phyloP scores from a whole-genome alignment of 2,888 invertebrate species.

The Myopa testacea region DNA sequence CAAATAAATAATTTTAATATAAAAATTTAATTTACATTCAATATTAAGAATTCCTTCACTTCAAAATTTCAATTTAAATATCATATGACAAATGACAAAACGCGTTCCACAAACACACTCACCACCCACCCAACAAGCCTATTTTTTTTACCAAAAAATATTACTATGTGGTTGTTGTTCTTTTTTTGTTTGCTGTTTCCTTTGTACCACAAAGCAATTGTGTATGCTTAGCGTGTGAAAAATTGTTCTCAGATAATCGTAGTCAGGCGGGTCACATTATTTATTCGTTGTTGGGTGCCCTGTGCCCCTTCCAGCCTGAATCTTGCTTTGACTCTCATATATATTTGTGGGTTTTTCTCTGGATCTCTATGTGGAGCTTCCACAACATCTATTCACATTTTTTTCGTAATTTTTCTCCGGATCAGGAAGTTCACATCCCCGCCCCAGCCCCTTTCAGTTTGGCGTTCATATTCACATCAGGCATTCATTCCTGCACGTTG shows the following conservation, averaged over 20 bases:
- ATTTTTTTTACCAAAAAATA: not conserved
- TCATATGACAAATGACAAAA: not conserved
- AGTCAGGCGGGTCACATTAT: constrained; percentile 64
- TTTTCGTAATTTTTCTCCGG: not conserved
- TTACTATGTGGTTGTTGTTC: not conserved
- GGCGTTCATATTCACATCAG: constrained; percentile 31
- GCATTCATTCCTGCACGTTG: constrained; percentile 29
- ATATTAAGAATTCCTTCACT: too few relatives aligned
- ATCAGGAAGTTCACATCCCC: not conserved
- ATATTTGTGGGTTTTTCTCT: not conserved
- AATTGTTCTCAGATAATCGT: constrained; percentile 64
- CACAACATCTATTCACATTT: constrained; percentile 17
- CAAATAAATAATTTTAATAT: too few relatives aligned
- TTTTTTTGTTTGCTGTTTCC: not conserved
- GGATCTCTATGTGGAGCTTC: not conserved
- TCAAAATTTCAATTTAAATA: not conserved
- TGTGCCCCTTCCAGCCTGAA: not conserved
- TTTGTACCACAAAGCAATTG: constrained; percentile 22
- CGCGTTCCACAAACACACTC: constrained; percentile 31
- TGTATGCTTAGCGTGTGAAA: constrained; percentile 63
- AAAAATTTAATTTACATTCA: too few relatives aligned
- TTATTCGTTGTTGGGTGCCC: constrained; percentile 43
- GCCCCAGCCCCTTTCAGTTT: not conserved
- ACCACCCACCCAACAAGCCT: not conserved
- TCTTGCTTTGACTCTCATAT: not conserved